Evolutionary conservation across 2,888 invertebrate species (phyloP).

Genomic region (Ectropis crepuscularia): DNA sequence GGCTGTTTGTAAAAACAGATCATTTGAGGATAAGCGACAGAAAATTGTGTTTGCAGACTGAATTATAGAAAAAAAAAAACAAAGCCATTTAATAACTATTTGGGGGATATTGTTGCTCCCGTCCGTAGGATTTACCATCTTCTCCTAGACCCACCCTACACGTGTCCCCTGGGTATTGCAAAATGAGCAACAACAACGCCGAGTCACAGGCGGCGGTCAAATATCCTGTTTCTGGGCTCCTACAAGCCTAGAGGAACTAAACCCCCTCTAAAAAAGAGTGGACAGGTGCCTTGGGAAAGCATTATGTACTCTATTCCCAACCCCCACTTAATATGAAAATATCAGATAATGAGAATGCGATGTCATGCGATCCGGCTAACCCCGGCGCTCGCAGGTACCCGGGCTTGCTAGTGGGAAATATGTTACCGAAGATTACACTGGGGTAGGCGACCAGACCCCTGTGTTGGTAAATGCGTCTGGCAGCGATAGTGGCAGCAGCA

Average conservation of each 20-base stretch:
- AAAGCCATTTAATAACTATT: too few species aligned
- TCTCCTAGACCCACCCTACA: too few species aligned
- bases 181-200: too few species aligned
- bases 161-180: too few species aligned
- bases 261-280: slow-evolving; percentile 13
- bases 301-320: slow-evolving; percentile 5
- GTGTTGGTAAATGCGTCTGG: slow-evolving; percentile 26
- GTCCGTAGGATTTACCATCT: too few species aligned
- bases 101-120: too few species aligned
- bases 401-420: slow-evolving; percentile 17
- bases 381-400: slow-evolving; percentile 17
- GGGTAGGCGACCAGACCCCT: slow-evolving; percentile 25
- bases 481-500: slow-evolving; percentile 9
- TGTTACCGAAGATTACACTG: slow-evolving; percentile 26
- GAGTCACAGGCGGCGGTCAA: slow-evolving; percentile 24
- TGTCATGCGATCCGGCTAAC: slow-evolving; percentile 27
- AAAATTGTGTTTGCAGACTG: too few species aligned
- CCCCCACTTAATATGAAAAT: slow-evolving; percentile 14
- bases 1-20: too few species aligned
- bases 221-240: slow-evolving; percentile 5
- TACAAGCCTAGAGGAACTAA: slow-evolving; percentile 11
- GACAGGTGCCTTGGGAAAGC: slow-evolving; percentile 13
- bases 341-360: slow-evolving; percentile 12
- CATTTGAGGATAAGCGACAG: too few species aligned
- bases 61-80: too few species aligned